Conservation (phyloP, 1,140 invertebrate genomes). For the Ylistrum balloti region DNA sequence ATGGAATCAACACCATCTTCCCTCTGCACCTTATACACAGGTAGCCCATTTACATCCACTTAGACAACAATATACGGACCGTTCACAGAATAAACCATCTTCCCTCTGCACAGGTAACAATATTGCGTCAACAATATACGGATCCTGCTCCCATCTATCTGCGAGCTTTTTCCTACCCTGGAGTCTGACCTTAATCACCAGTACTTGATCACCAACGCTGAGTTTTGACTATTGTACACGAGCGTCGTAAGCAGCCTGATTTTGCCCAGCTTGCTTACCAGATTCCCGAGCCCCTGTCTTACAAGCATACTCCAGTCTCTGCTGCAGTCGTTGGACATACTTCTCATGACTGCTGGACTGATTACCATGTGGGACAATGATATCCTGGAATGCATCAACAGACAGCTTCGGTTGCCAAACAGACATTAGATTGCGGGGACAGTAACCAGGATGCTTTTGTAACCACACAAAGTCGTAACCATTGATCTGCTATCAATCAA, state of each 20-base stretch:
- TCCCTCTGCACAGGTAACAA: constrained; percentile 51
- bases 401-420: no score
- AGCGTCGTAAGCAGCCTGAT: constrained; percentile 44
- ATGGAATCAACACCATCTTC: neutral
- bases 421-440: no score
- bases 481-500: no score
- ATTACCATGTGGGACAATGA: neutral
- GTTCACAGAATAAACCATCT: neutral
- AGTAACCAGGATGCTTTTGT: no score
- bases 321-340: constrained; percentile 30
- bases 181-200: constrained; percentile 46
- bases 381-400: neutral
- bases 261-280: neutral
- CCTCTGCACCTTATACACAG: constrained; percentile 51
- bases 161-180: constrained; percentile 51
- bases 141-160: constrained; percentile 46
- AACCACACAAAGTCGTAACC: no score
- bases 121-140: constrained; percentile 21
- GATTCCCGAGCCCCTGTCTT: neutral
- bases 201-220: constrained; percentile 50
- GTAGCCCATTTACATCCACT: constrained; percentile 6
- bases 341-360: neutral
- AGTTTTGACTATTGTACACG: neutral
- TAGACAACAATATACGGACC: constrained; percentile 43
- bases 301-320: constrained; percentile 27